Percentiles rank a stretch among this genome's conserved stretches.
Evolutionary conservation across 2,888 invertebrate genomes (phyloP).

Genomic region (Cepaea hortensis): DNA sequence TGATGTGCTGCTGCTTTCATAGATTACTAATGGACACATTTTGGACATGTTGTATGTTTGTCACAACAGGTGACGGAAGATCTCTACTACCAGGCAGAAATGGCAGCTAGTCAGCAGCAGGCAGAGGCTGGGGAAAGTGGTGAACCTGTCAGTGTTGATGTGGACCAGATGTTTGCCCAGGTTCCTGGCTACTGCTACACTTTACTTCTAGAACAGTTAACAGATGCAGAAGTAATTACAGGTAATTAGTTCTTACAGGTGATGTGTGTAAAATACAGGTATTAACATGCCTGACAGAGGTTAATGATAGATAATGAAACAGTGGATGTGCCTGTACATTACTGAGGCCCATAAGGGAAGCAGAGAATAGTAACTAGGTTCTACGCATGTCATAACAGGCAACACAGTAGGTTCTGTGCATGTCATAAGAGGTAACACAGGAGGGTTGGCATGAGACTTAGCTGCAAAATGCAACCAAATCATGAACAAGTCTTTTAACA

Average conservation of each 20-base stretch:
- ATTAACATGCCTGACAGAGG: too few species aligned
- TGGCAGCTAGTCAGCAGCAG: conserved; percentile 54
- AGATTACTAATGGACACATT: background rate
- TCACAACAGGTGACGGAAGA: conserved; percentile 62
- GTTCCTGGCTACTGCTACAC: conserved; percentile 67
- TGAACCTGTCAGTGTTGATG: conserved; percentile 43
- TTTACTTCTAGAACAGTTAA: conserved; percentile 56
- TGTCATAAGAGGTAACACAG: too few species aligned
- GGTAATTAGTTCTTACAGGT: conserved; percentile 44
- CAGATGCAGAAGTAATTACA: conserved; percentile 42
- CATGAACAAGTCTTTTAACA: too few species aligned
- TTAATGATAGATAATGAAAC: too few species aligned
- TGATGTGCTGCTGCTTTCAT: too few species aligned
- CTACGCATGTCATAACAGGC: too few species aligned
- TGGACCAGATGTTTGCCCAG: conserved; percentile 62
- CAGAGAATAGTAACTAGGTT: too few species aligned
- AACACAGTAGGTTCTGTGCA: too few species aligned
- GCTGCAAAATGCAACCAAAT: too few species aligned
- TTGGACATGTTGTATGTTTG: background rate
- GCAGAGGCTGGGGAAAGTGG: conserved; percentile 45
- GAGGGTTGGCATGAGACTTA: too few species aligned
- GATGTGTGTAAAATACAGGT: background rate
- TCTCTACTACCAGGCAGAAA: conserved; percentile 59
- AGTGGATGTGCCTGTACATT: too few species aligned
- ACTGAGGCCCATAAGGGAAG: too few species aligned